Conservation (phyloP, 2,113 vertebrate genomes). For the Tapirus terrestris region DNA sequence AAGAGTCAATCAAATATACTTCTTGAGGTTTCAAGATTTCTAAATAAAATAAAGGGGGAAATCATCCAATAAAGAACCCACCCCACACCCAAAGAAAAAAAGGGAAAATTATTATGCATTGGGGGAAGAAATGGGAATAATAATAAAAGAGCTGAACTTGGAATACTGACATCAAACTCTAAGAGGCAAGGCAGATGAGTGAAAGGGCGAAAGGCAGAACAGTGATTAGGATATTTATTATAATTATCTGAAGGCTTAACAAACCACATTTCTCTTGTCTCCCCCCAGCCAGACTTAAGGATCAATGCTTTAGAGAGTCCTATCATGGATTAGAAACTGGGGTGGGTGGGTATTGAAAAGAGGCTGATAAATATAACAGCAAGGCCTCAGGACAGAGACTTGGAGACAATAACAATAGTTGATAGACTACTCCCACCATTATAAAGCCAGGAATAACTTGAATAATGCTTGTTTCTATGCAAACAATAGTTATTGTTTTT, state of each 20-base stretch:
- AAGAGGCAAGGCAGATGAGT: background rate
- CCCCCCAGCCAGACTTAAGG: background rate
- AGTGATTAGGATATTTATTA: background rate
- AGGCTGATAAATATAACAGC: background rate
- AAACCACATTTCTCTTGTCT: background rate
- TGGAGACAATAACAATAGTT: background rate
- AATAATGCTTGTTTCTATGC: background rate
- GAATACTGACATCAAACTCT: background rate
- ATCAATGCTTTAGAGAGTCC: background rate
- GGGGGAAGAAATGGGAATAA: background rate
- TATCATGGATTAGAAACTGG: background rate
- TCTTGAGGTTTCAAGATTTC: background rate
- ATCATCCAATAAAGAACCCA: background rate
- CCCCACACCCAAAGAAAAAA: background rate
- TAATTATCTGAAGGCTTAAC: background rate
- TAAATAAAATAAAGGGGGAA: background rate
- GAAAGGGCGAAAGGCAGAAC: background rate
- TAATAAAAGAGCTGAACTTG: background rate
- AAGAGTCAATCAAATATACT: background rate
- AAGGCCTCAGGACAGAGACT: background rate
- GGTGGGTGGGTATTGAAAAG: background rate
- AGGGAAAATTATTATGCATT: background rate
- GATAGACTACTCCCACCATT: background rate
- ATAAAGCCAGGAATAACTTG: background rate
- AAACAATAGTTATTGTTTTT: background rate